These are phyloP conservation scores for Lasioglossum albipes DNA, from an alignment of 1,140 invertebrate genomes.

Conservation along the genomic window DNA sequence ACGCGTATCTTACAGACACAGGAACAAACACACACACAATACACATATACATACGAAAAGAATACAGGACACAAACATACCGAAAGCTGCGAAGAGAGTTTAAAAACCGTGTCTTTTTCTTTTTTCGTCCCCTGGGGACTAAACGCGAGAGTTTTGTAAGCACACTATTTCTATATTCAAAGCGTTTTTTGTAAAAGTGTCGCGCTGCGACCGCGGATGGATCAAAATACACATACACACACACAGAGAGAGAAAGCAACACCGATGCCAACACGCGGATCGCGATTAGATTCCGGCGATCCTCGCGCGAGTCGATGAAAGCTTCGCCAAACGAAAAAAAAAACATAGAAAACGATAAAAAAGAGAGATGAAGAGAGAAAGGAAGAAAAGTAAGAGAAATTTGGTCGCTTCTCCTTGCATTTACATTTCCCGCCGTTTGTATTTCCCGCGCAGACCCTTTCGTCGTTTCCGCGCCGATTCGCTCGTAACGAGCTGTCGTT, in stretches of 20 bases:
- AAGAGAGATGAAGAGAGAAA: too few species aligned
- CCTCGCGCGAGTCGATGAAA: background rate
- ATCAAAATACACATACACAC: slow-evolving; percentile 22
- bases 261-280: background rate
- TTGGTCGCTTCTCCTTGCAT: background rate
- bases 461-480: slow-evolving; percentile 4
- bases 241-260: background rate
- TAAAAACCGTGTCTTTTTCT: slow-evolving; percentile 35
- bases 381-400: too few species aligned
- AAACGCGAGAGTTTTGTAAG: slow-evolving; percentile 51
- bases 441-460: background rate
- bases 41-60: background rate
- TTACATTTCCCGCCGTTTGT: background rate
- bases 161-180: slow-evolving; percentile 57
- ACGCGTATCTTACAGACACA: background rate
- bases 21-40: background rate
- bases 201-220: slow-evolving; percentile 31
- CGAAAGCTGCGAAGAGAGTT: slow-evolving; percentile 25
- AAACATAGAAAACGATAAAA: too few species aligned
- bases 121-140: slow-evolving; percentile 31
- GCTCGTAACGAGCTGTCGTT: slow-evolving; percentile 18
- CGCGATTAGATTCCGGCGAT: slow-evolving; percentile 33
- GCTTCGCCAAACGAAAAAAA: background rate
- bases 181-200: slow-evolving; percentile 37
- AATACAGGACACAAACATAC: background rate